Evolutionary conservation across 2,888 invertebrate species (phyloP).

Genomic region (Gisinianus flammeolus): DNA sequence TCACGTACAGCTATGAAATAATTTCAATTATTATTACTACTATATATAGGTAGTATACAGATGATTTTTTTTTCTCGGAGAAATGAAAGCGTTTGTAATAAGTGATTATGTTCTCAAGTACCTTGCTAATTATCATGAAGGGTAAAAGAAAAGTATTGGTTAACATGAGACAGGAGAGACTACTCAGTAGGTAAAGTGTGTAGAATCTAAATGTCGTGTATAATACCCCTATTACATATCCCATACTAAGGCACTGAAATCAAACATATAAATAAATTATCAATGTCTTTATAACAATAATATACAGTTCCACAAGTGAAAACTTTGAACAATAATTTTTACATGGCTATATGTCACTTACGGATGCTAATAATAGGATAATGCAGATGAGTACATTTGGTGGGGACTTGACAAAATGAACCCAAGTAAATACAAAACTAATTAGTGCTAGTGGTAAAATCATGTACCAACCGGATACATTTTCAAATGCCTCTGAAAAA

Average conservation of each 20-base stretch:
- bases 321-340: neutral
- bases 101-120: too few relatives aligned
- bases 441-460: neutral
- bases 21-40: too few relatives aligned
- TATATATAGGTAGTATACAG: too few relatives aligned
- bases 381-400: neutral
- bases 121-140: neutral
- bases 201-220: neutral
- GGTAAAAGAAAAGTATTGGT: neutral
- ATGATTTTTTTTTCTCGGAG: too few relatives aligned
- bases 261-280: neutral
- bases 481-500: neutral
- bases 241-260: neutral
- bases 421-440: neutral
- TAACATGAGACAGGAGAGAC: neutral
- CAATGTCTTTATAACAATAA: too few relatives aligned
- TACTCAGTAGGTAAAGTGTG: neutral
- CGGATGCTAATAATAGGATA: neutral
- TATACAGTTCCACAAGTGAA: neutral
- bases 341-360: neutral
- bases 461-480: neutral
- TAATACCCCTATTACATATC: neutral
- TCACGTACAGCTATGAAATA: neutral
- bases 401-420: neutral
- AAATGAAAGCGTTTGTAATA: too few relatives aligned